Base-by-base conservation (phyloP, 2,113 vertebrate species). In the Tauraco erythrolophus region DNA sequence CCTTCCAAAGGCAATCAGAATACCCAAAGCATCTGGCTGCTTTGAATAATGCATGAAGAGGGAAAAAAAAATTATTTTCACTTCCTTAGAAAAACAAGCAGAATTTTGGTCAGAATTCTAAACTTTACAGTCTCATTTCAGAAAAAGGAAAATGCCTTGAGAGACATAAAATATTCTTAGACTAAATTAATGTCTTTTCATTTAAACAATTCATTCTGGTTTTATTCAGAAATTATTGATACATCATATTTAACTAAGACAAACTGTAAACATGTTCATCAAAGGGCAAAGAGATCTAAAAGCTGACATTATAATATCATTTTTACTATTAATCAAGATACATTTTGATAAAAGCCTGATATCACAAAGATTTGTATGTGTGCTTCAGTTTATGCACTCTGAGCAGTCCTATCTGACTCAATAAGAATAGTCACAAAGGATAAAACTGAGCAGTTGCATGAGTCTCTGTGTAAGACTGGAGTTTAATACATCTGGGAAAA, bases 1-100 rank as follows among this genome's bases (percentile, higher is more conserved):
- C 75, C 84, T 96, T 97, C 89, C 92, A 96, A 97, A 97, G 75
- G 85, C 88, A 94, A 84, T 45, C 64, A 94, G 76, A 97, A 84
- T 94, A 95, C 88, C 88, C 84, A 96, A 95, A 97, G 89, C 96
- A 98, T 96, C 93, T 97, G 97, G 65, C 46, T 95, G 84, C 82
- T 97, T 78, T 98, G 80, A 98, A 98, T 98, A 97, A 98, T 97
- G 60, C 64, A 96, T 96, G 61, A 74, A 82, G 61, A 84, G 68
- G 24, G 64, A 33, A 51, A 84, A 56, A 56, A 94, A 62, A 72
- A 88, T 3, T 89, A 94, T 80, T 95, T 92, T 92, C 89, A 84
- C 35, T 84, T 97, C 83, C 62, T 84, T 37, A 28, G 91, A 94
- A 97, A 95, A 91, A 93, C 50, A 91, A 91, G 72, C 7, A 83